Conservation (phyloP, 2,888 invertebrate species). For the Eupithecia exiguata region DNA sequence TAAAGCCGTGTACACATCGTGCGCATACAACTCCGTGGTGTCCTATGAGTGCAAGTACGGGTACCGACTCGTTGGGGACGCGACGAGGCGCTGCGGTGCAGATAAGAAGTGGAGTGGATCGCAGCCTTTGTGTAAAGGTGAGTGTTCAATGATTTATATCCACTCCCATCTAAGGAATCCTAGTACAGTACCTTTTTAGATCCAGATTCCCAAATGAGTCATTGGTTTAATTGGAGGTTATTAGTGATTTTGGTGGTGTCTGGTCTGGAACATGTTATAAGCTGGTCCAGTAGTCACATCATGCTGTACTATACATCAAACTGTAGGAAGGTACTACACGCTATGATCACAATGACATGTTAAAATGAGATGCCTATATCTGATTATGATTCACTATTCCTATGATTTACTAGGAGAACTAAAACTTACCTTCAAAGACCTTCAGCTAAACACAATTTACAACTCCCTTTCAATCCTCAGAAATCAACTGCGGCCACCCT, state of each 20-base stretch:
- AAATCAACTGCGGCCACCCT: conserved; percentile 98
- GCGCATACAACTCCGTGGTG: conserved; percentile 97
- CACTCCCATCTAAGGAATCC: not conserved
- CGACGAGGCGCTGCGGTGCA: conserved; percentile 95
- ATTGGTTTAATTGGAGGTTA: too few species aligned
- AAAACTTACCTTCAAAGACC: not conserved
- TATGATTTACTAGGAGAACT: not conserved
- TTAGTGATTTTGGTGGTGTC: too few species aligned
- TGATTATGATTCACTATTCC: not conserved
- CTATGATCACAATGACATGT: too few species aligned
- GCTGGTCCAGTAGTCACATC: not conserved
- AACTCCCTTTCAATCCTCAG: conserved; percentile 73
- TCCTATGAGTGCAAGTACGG: conserved; percentile 98
- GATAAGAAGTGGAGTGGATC: conserved; percentile 97
- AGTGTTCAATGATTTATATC: conserved; percentile 25
- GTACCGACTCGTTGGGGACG: conserved; percentile 94
- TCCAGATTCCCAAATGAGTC: not conserved
- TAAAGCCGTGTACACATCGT: conserved; percentile 95
- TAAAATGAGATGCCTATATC: not conserved
- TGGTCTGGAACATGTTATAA: not conserved
- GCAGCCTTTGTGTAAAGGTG: conserved; percentile 96
- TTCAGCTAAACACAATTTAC: not conserved
- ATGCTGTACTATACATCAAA: not conserved
- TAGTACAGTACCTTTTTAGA: not conserved
- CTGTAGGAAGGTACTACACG: not conserved